Conservation (phyloP, 2,113 vertebrate genomes). For the Calidris pygmaea region DNA sequence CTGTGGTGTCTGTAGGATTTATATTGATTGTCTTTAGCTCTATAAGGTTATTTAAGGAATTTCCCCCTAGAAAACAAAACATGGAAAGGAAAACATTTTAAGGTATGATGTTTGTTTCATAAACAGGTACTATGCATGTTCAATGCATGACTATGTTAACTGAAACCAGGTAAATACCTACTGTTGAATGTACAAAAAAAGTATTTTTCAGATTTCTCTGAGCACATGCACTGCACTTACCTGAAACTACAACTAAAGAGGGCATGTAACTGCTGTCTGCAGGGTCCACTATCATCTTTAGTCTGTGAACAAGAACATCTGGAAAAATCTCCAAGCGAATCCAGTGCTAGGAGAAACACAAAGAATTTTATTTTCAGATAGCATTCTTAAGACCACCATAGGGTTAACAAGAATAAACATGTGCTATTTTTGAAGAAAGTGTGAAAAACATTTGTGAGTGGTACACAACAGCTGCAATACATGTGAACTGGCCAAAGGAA, state of each 20-base stretch:
- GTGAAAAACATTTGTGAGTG: background rate
- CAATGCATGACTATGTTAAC: background rate
- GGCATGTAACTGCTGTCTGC: constrained; percentile 99
- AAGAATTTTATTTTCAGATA: background rate
- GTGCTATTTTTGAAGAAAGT: background rate
- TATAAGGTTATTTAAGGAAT: constrained; percentile 94
- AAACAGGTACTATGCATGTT: background rate
- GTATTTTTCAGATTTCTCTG: background rate
- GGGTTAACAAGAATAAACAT: background rate
- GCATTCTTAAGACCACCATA: background rate
- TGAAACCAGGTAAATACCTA: background rate
- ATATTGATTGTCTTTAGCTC: constrained; percentile 97
- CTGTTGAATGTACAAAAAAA: background rate
- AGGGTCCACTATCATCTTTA: constrained; percentile 96
- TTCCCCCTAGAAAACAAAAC: constrained; percentile 82
- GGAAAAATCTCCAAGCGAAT: constrained; percentile 96
- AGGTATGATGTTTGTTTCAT: background rate
- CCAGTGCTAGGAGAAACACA: constrained; percentile 86
- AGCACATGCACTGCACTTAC: constrained; percentile 62
- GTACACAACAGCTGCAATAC: background rate
- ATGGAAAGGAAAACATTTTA: background rate
- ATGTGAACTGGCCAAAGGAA: background rate
- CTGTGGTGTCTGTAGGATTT: constrained; percentile 92
- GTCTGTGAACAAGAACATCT: constrained; percentile 91
- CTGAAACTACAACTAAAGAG: constrained; percentile 95